Evolutionary conservation across 2,888 invertebrate genomes (phyloP), one percentile per base, ranked within the genome.

Genomic region (Nezara viridula): DNA sequence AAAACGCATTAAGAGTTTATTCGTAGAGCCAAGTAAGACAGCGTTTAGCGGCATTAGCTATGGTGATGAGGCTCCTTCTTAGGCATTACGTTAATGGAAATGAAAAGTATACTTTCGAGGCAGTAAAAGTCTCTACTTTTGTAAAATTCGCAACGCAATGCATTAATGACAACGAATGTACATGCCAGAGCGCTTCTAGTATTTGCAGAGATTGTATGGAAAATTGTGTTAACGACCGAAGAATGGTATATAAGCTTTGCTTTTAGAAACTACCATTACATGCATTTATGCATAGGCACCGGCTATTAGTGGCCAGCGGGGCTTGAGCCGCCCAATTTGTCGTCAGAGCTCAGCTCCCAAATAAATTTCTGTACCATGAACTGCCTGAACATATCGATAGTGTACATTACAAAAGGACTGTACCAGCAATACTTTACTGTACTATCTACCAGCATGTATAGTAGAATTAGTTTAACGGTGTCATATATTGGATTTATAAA

Each of bases 41-140:
- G 55, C n/a, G n/a, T 32, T 60, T 60, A 32, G 66, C 37, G 3
- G 66, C 66, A 73, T 73, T 73, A 73, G 66, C 66, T 73, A 73
- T 73, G 66, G 66, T 73, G 66, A 73, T 73, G 66, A 73, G 32
- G 66, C 66, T 37, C 7, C 66, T 73, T 37, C 66, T 37, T 73
- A 37, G 19, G 19, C 66, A 73, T 73, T 73, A 73, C 7, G 7
- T 2, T 73, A 32, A 73, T 37, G 66, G 66, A 73, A 73, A 73
- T 73, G 66, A 73, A 73, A 73, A 32, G 37, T 37, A 73, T 21
- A 73, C 66, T 73, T 21, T 32, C 19, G 9, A 37, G 32, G 32
- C 66, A 73, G 66, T 32, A 37, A 73, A 7, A 7, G 66, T 73
- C 37, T 73, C 32, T 37, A 6, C 21, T 73, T 37, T 73, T 19